Evolutionary conservation across 2,888 invertebrate species (phyloP).

Genomic region (Euphydryas editha): DNA sequence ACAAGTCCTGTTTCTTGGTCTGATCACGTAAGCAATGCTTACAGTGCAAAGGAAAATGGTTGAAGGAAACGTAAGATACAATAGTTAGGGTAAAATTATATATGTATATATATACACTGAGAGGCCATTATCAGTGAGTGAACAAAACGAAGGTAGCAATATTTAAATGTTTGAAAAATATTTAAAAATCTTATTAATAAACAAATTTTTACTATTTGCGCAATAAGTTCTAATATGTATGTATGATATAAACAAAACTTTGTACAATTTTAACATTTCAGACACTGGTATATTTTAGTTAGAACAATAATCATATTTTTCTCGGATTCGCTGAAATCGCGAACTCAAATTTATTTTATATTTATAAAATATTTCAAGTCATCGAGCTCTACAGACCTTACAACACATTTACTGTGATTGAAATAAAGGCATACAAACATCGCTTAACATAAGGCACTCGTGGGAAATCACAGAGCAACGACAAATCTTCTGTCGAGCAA

Average conservation of each 20-base stretch:
- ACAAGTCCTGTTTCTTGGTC: conserved; percentile 48
- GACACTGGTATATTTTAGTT: neutral
- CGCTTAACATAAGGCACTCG: conserved; percentile 32
- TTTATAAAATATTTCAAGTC: conserved; percentile 6
- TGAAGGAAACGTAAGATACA: neutral
- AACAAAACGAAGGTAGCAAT: neutral
- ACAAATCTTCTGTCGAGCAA: conserved; percentile 32
- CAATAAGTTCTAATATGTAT: no score
- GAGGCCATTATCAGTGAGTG: neutral
- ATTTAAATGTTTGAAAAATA: no score
- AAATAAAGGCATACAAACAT: conserved; percentile 23
- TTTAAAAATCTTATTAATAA: no score
- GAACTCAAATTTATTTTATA: neutral
- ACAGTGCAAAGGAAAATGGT: conserved; percentile 5
- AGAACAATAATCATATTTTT: neutral
- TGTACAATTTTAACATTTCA: no score
- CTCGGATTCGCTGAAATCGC: neutral
- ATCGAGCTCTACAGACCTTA: neutral
- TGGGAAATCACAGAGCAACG: conserved; percentile 38
- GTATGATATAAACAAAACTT: no score
- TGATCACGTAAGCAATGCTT: conserved; percentile 40
- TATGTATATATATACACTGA: no score
- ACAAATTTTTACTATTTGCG: no score
- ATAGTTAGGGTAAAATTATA: neutral
- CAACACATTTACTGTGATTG: conserved; percentile 21